phyloP scores from a whole-genome alignment of 2,888 invertebrate species.

The Tyria jacobaeae region DNA sequence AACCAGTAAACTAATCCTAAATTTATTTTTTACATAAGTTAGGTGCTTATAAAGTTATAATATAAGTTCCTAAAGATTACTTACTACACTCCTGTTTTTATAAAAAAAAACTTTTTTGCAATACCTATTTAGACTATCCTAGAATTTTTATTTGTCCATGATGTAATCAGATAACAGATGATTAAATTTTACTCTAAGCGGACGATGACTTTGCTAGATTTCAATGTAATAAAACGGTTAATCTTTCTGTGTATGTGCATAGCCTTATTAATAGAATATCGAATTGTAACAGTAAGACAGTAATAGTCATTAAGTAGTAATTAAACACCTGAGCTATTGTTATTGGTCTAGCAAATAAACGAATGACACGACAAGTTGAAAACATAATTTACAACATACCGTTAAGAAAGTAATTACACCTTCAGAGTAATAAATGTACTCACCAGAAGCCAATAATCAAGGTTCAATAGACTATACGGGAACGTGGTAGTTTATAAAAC shows the following conservation, averaged over 20 bases:
- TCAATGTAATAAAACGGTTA: background rate
- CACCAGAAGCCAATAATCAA: slow-evolving; percentile 48
- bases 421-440: slow-evolving; percentile 51
- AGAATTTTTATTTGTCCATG: slow-evolving; percentile 15
- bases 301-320: slow-evolving; percentile 9
- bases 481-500: slow-evolving; percentile 24
- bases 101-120: background rate
- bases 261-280: slow-evolving; percentile 6
- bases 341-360: slow-evolving; percentile 12
- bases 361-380: slow-evolving; percentile 18
- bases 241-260: background rate
- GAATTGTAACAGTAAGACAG: background rate
- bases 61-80: too few relatives aligned
- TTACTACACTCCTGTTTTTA: background rate
- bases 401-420: slow-evolving; percentile 51
- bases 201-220: slow-evolving; percentile 18
- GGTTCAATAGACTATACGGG: slow-evolving; percentile 24
- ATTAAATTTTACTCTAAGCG: slow-evolving; percentile 12
- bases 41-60: too few relatives aligned
- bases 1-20: background rate
- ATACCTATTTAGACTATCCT: background rate
- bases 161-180: too few relatives aligned
- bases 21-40: background rate
- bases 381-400: slow-evolving; percentile 41
- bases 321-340: slow-evolving; percentile 17